phyloP scores from a whole-genome alignment of 2,797 vertebrate genomes.

The Anguilla anguilla region DNA sequence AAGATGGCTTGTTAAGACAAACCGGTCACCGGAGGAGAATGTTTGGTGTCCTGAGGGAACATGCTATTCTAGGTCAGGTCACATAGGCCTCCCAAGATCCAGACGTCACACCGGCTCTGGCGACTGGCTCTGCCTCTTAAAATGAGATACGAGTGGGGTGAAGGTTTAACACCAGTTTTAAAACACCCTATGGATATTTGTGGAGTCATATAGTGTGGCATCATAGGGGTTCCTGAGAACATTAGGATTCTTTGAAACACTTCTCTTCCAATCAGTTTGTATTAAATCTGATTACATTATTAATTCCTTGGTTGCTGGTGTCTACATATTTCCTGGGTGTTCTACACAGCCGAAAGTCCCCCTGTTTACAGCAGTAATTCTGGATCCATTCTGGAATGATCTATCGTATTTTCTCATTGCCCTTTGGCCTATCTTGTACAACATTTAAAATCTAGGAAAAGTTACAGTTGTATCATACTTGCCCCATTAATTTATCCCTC shows the following conservation, averaged over 20 bases:
- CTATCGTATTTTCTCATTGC: background rate
- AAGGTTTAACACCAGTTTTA: background rate
- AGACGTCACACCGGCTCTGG: background rate
- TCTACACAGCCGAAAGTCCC: background rate
- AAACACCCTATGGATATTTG: background rate
- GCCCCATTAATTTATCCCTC: background rate
- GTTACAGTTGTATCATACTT: background rate
- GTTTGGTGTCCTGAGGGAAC: background rate
- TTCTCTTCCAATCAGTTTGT: background rate
- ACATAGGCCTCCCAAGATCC: background rate
- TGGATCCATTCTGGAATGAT: background rate
- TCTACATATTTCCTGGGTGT: background rate
- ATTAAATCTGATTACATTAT: background rate
- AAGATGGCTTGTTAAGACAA: background rate
- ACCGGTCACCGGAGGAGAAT: background rate
- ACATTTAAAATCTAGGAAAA: background rate
- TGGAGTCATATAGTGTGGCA: background rate
- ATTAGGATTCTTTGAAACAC: background rate
- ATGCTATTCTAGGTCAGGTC: background rate
- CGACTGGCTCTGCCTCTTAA: background rate
- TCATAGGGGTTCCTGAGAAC: background rate
- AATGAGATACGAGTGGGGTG: background rate
- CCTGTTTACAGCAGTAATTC: background rate
- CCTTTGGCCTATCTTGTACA: background rate
- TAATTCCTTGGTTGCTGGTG: background rate